Base-by-base conservation (phyloP, 2,797 vertebrate genomes). In the Chelon auratus region DNA sequence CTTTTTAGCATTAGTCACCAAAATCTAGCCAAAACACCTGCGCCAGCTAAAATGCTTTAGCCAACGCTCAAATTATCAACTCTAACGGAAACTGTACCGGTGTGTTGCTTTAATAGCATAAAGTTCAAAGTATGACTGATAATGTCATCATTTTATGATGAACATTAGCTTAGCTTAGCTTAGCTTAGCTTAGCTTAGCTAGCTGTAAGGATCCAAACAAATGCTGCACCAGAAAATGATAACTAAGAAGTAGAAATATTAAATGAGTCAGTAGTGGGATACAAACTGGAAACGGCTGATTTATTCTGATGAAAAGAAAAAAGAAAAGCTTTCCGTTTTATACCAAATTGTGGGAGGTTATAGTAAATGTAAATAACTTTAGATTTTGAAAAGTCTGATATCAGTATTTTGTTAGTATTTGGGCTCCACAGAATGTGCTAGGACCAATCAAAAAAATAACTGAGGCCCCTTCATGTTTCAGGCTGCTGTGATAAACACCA, bases 381-480 rank as follows among this genome's bases (percentile, higher is more conserved):
- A 39, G 11, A 60, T 57, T 57, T 47, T 45, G 18, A 64, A 62
- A 37, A 4, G 1, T 62, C 57, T 57, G 42, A 65, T 45, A 9
- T 40, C 5, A 56, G 36, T 39, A 66, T 75, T 80, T 54, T 77
- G 80, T 77, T 76, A 67, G 37, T 52, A 12, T 24, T 47, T 6
- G 42, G 69, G 37, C 58, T 72, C 53, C 53, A 60, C 36, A 24
- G 3, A n/a, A 30, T 15, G 62, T 63, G 48, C 33, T 66, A 48
- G 50, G 47, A 72, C 54, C 13, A 40, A 42, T 26, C 45, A 37
- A 20, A 47, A 47, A 66, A 62, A 56, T 40, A 40, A 26, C 1
- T 36, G 58, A 72, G 64, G 51, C 18, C 54, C 59, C 30, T 17
- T 75, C 7, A 74, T 54, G 18, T 72, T 68, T 76, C 60, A 42